Conservation (phyloP, 2,888 invertebrate species). For the Cecidostiba fungosa region DNA sequence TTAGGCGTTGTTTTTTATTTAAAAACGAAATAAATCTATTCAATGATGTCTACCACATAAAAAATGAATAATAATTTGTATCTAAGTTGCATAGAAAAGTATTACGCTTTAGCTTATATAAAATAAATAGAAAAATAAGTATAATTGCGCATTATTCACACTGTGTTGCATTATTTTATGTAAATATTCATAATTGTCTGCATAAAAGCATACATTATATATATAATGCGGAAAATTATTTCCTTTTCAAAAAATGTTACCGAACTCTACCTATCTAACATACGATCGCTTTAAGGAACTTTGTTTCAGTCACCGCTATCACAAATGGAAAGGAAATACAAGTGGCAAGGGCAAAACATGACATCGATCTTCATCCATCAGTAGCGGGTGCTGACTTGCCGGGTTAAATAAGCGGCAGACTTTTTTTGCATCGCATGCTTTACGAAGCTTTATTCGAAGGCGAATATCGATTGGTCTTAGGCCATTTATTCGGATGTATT, state of each 20-base stretch:
- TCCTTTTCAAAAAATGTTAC: neutral
- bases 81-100: too few species aligned
- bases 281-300: constrained; percentile 10
- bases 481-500: neutral
- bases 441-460: neutral
- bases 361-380: constrained; percentile 79
- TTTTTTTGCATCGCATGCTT: constrained; percentile 24
- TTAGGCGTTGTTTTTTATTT: too few species aligned
- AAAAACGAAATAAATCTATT: too few species aligned
- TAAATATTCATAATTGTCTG: too few species aligned
- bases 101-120: too few species aligned
- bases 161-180: too few species aligned
- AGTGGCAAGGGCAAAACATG: constrained; percentile 45
- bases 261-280: neutral
- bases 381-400: constrained; percentile 61
- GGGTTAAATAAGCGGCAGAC: constrained; percentile 28
- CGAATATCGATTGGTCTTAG: constrained; percentile 36
- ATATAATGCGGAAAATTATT: too few species aligned
- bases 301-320: constrained; percentile 41
- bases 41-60: too few species aligned
- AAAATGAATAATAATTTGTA: too few species aligned
- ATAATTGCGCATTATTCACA: too few species aligned
- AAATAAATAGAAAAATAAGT: too few species aligned
- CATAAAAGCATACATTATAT: too few species aligned
- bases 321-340: constrained; percentile 41